These are phyloP conservation scores for Nicator chloris DNA, from an alignment of 2,113 vertebrate species.

Conservation along the genomic window DNA sequence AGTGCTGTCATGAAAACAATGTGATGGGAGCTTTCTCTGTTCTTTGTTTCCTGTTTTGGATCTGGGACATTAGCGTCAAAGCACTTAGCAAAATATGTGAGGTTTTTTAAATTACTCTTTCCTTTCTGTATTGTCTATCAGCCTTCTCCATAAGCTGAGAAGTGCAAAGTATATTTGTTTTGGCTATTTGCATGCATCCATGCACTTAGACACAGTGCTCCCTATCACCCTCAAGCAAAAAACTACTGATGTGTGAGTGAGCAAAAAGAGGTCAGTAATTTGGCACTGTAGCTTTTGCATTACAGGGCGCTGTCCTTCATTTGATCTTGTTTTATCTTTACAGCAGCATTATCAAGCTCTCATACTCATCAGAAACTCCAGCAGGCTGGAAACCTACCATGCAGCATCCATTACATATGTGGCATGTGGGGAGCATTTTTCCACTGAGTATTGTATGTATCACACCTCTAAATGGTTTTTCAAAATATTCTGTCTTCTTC, in stretches of 20 bases:
- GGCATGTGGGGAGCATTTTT: rapidly evolving
- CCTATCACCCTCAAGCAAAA: neutral
- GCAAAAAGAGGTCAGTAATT: slow-evolving; percentile 5
- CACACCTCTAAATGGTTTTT: neutral
- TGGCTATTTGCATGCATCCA: neutral
- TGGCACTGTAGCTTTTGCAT: neutral
- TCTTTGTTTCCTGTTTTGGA: neutral
- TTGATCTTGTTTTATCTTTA: slow-evolving; percentile 12
- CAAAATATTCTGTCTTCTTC: neutral
- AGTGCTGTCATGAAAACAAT: neutral
- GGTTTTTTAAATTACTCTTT: neutral
- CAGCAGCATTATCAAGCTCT: neutral
- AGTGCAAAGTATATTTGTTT: neutral
- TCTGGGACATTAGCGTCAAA: neutral
- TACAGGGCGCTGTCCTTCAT: slow-evolving; percentile 7
- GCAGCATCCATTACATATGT: neutral
- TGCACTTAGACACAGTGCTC: neutral
- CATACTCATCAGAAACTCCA: neutral
- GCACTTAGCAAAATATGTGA: neutral
- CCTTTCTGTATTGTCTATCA: neutral
- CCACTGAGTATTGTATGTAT: neutral
- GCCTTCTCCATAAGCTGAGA: neutral
- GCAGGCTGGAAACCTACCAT: neutral
- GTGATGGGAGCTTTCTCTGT: neutral
- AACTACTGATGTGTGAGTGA: neutral